Percentiles rank a stretch among this genome's conserved stretches.
Evolutionary conservation across 2,797 vertebrate genomes (phyloP).

Genomic region (Sebastes hubbsi): DNA sequence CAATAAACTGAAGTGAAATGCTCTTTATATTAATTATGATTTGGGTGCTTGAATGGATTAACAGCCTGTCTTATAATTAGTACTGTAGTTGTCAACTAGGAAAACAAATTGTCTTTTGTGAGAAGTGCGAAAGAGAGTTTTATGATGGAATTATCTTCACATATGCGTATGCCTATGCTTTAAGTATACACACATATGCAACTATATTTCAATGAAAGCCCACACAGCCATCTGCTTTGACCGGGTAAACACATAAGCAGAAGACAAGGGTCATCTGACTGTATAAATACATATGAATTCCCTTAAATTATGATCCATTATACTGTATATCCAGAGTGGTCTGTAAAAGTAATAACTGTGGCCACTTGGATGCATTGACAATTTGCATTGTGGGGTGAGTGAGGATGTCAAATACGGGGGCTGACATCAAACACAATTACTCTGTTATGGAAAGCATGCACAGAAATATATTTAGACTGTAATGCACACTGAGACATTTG

Average conservation of each 20-base stretch:
- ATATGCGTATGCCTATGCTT: neutral
- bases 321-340: neutral
- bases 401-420: neutral
- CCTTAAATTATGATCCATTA: neutral
- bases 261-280: conserved; percentile 24
- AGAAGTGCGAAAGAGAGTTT: neutral
- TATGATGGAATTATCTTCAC: neutral
- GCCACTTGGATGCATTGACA: neutral
- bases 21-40: conserved; percentile 19
- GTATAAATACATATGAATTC: conserved; percentile 22
- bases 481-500: neutral
- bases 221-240: conserved; percentile 62
- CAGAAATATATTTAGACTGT: neutral
- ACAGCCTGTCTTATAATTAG: neutral
- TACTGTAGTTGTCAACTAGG: neutral
- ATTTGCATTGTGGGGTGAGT: neutral
- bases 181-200: neutral
- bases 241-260: conserved; percentile 24
- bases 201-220: conserved; percentile 35
- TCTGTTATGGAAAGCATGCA: neutral
- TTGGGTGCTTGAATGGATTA: neutral
- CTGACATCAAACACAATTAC: neutral
- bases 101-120: neutral
- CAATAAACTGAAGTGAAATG: neutral
- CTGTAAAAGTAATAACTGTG: neutral